These are phyloP conservation scores for Ptychoptera contaminata DNA, from an alignment of 2,888 invertebrate genomes.

Conservation along the genomic window DNA sequence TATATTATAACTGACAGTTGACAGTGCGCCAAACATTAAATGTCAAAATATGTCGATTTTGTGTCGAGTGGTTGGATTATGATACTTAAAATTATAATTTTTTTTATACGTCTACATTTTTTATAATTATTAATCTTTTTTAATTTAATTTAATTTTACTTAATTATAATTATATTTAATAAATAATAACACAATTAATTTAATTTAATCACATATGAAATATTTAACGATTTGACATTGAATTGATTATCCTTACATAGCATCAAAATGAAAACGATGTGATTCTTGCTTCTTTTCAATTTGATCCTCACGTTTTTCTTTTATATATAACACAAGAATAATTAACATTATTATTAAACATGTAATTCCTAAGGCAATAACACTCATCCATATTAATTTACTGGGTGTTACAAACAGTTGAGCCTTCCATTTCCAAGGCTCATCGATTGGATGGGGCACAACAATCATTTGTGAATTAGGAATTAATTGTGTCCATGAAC, in stretches of 20 bases:
- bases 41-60: no score
- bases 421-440: constrained; percentile 71
- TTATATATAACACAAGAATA: constrained; percentile 75
- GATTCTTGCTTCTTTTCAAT: constrained; percentile 64
- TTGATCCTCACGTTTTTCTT: constrained; percentile 70
- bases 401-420: constrained; percentile 91
- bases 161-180: no score
- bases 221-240: no score
- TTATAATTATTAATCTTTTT: no score
- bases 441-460: constrained; percentile 66
- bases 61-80: no score
- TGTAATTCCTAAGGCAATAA: constrained; percentile 72
- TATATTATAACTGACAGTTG: no score
- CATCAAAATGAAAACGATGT: constrained; percentile 73
- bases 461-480: constrained; percentile 97
- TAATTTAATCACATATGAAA: no score
- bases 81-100: no score
- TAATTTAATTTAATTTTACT: no score
- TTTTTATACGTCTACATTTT: no score
- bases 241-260: constrained; percentile 41
- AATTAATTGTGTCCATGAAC: constrained; percentile 81
- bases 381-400: constrained; percentile 81
- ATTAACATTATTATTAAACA: constrained; percentile 73
- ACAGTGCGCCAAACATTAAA: no score
- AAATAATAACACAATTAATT: no score